Conservation (phyloP, 2,113 vertebrate species). For the Poicephalus gulielmi region DNA sequence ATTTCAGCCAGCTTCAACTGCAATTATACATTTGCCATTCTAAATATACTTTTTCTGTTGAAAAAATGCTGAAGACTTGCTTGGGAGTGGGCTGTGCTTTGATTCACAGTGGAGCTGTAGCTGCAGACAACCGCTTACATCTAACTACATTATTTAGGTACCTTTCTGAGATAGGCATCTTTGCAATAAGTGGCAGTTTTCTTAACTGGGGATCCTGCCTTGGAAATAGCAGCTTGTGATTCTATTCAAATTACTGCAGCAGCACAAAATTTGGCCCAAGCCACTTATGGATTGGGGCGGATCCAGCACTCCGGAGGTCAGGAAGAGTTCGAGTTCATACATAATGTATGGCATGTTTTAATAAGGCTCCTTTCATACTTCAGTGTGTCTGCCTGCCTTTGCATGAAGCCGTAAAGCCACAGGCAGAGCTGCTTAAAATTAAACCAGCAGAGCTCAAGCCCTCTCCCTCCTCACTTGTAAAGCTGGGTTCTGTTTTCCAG, state of each 20-base stretch:
- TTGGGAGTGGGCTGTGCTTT: neutral
- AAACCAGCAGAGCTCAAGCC: conserved; percentile 37
- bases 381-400: conserved; percentile 51
- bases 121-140: neutral
- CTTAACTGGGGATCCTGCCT: conserved; percentile 15
- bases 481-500: conserved; percentile 51
- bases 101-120: neutral
- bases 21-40: neutral
- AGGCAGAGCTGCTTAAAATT: conserved; percentile 53
- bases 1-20: neutral
- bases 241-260: conserved; percentile 60
- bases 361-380: conserved; percentile 68
- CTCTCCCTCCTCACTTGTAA: conserved; percentile 17
- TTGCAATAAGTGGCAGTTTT: conserved; percentile 31
- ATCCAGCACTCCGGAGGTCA: conserved; percentile 72
- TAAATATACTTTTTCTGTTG: neutral
- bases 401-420: conserved; percentile 62
- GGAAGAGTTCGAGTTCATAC: conserved; percentile 72
- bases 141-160: neutral
- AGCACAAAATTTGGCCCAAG: conserved; percentile 58
- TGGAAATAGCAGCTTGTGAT: conserved; percentile 40
- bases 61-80: neutral
- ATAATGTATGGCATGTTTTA: conserved; percentile 68
- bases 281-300: conserved; percentile 53
- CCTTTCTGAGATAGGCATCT: conserved; percentile 19